These are phyloP conservation scores for Spilarctia lutea DNA, from an alignment of 2,888 invertebrate genomes.

Conservation along the genomic window DNA sequence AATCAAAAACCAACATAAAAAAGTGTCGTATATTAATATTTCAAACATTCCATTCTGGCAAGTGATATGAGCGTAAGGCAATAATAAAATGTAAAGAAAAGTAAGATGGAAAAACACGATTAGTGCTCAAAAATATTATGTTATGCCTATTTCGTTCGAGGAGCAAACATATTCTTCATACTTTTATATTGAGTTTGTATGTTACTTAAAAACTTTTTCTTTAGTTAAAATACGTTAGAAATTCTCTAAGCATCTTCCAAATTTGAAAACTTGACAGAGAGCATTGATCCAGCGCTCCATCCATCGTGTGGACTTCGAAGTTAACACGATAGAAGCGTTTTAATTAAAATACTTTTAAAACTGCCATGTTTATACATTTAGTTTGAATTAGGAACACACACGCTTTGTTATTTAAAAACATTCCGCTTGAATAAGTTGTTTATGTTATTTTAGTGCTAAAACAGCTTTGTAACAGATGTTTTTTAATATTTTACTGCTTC, in stretches of 20 bases:
- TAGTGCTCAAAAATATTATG: neutral
- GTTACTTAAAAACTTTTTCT: slow-evolving; percentile 55
- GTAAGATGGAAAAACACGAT: slow-evolving; percentile 18
- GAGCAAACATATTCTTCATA: slow-evolving; percentile 48
- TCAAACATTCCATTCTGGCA: neutral
- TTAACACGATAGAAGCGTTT: slow-evolving; percentile 2
- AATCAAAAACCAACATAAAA: neutral
- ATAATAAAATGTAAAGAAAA: slow-evolving; percentile 22
- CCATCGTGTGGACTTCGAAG: slow-evolving; percentile 12
- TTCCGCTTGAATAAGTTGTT: too few relatives aligned
- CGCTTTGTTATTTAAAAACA: neutral
- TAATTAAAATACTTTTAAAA: slow-evolving; percentile 41
- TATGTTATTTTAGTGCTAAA: too few relatives aligned
- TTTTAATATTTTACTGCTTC: neutral
- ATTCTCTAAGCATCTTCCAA: slow-evolving; percentile 42
- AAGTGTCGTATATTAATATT: neutral
- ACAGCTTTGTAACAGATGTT: neutral
- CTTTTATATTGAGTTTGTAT: slow-evolving; percentile 54
- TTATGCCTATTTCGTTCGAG: slow-evolving; percentile 32
- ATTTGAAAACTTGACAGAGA: slow-evolving; percentile 31
- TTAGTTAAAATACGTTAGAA: slow-evolving; percentile 50
- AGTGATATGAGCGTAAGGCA: neutral
- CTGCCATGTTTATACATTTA: neutral
- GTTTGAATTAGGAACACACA: neutral
- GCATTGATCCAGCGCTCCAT: slow-evolving; percentile 36